Base-by-base conservation (phyloP, 2,113 vertebrate genomes). In the Channa maculata region DNA sequence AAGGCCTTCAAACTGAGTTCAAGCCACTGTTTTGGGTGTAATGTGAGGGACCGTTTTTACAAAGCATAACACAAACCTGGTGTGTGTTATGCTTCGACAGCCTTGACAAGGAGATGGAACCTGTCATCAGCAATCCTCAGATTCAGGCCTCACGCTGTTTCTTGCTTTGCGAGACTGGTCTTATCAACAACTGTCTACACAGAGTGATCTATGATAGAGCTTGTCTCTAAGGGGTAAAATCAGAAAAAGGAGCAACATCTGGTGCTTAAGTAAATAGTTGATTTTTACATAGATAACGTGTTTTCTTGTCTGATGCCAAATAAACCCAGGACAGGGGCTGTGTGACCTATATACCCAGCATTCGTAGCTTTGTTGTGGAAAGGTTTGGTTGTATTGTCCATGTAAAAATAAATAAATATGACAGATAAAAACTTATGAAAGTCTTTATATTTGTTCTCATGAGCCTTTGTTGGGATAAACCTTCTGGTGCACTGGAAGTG, bases 101-200 rank as follows among this genome's bases (percentile, higher is more conserved):
- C 41, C 45, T 57, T 52, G 71, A 73, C 64, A 48, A 53, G 69
- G 61, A 62, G 75, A 71, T 65, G 77, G 71, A 76, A 79, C 51
- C 49, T 91, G 87, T 93, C 91, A 86, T 65, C 89, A 53, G 79
- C 69, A 71, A 65, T 71, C 50, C 10, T 71, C 65, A 24, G 54
- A 71, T 78, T 87, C 77, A 39, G 3, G 43, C 65, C 44, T 38
- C 3, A 39, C 62, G 24, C 3, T 64, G 78, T 80, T 87, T 80
- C 76, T 70, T 38, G 14, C 65, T 48, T 64, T 53, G 57, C 62
- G 73, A 89, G 77, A 71, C 66, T 50, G 33, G 13, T 85, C 66
- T 82, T 86, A 90, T 90, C 90, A 73, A 71, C 2, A 77, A 45
- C 79, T 88, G 84, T 92, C 82, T 77, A 55, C 73, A 66, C 83